Evolutionary conservation across 2,888 invertebrate species (phyloP).

Genomic region (Epinotia demarniana): DNA sequence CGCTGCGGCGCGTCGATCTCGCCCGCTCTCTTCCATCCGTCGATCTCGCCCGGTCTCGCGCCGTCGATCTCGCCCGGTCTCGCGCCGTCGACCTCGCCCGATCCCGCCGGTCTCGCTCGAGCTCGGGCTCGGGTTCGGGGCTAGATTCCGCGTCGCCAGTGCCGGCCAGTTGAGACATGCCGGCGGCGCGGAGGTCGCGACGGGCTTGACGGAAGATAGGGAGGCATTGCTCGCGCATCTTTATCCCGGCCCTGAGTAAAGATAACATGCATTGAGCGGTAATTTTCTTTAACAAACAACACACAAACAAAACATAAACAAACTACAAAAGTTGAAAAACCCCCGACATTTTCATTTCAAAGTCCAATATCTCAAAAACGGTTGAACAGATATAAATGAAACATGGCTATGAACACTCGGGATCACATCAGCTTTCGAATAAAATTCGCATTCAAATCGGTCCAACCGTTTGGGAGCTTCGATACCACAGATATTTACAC

Average conservation of each 20-base stretch:
- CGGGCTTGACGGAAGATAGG: constrained; percentile 91
- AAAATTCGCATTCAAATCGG: too few relatives aligned
- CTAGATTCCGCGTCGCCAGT: constrained; percentile 53
- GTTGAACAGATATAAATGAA: too few relatives aligned
- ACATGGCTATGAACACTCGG: too few relatives aligned
- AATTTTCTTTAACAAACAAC: background rate
- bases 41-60: background rate
- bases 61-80: background rate
- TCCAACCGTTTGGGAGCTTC: too few relatives aligned
- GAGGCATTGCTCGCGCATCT: constrained; percentile 95
- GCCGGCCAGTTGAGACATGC: constrained; percentile 74
- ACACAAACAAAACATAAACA: too few relatives aligned
- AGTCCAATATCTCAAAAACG: too few relatives aligned
- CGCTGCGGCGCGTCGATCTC: constrained; percentile 35
- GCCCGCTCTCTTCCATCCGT: background rate
- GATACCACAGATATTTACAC: too few relatives aligned
- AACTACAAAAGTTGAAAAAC: too few relatives aligned
- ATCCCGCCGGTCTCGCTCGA: background rate
- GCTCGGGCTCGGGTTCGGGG: constrained; percentile 46
- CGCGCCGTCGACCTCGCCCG: constrained; percentile 17
- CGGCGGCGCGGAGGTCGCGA: constrained; percentile 88
- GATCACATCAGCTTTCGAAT: too few relatives aligned
- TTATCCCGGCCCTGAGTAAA: constrained; percentile 89
- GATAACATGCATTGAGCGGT: background rate
- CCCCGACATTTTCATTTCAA: too few relatives aligned